phyloP scores from a whole-genome alignment of 1,140 invertebrate genomes.

The Bombus difficillimus region DNA sequence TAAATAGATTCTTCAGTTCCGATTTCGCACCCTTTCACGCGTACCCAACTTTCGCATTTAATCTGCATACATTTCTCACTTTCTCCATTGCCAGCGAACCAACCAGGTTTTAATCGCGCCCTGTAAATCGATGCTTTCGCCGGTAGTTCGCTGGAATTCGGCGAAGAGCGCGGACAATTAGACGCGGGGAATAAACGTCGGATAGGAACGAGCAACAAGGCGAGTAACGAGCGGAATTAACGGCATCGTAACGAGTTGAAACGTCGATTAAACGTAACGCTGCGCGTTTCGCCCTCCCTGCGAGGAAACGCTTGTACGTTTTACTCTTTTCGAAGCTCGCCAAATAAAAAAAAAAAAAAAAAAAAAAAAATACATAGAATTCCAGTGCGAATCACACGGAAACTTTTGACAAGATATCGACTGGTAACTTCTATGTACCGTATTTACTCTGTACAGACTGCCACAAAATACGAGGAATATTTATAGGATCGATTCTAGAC shows the following conservation, averaged over 20 bases:
- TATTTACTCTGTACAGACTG: neutral
- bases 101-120: neutral
- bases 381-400: conserved; percentile 13
- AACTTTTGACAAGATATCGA: conserved; percentile 48
- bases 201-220: conserved; percentile 19
- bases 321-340: neutral
- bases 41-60: conserved; percentile 14
- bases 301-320: neutral
- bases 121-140: neutral
- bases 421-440: conserved; percentile 6
- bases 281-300: neutral
- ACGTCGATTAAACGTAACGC: conserved; percentile 26
- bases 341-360: too few relatives aligned
- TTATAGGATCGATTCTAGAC: neutral
- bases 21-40: neutral
- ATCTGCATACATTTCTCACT: conserved; percentile 30
- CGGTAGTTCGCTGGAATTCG: neutral
- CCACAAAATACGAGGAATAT: neutral
- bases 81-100: neutral
- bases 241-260: conserved; percentile 29
- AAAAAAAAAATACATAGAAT: neutral
- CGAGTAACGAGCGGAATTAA: conserved; percentile 44
- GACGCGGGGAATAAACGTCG: neutral
- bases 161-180: conserved; percentile 23
- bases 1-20: conserved; percentile 2